phyloP scores from a whole-genome alignment of 2,797 vertebrate genomes.

The Rallus crepitans region DNA sequence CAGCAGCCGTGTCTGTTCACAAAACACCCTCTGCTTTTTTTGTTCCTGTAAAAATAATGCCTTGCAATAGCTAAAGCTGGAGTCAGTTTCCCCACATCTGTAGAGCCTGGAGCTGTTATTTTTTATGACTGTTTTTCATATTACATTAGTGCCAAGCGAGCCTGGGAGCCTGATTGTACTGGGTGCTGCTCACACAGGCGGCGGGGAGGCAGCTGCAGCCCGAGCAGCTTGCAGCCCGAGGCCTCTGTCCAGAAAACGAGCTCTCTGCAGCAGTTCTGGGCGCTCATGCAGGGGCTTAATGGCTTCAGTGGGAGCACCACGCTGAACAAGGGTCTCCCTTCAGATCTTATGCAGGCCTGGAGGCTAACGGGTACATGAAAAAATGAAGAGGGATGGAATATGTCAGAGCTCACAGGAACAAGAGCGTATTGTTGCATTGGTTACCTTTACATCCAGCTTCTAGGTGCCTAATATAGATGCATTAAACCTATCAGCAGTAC shows the following conservation, averaged over 20 bases:
- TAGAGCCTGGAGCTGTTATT: slow-evolving; percentile 2
- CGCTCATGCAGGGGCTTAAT: not conserved
- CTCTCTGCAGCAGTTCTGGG: not conserved
- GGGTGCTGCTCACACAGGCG: not conserved
- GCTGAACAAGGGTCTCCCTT: too few relatives aligned
- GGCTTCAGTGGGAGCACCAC: not conserved
- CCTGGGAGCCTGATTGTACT: not conserved
- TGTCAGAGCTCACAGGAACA: not conserved
- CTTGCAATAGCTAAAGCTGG: not conserved
- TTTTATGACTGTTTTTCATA: not conserved
- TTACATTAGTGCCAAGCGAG: not conserved
- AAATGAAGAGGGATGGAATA: not conserved
- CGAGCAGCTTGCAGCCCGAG: not conserved
- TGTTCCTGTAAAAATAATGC: not conserved
- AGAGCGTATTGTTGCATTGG: not conserved
- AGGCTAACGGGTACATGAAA: not conserved
- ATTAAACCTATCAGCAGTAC: not conserved
- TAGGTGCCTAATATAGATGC: not conserved
- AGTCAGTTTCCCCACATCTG: not conserved
- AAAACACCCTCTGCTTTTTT: not conserved
- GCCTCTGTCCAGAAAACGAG: not conserved
- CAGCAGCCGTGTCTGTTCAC: not conserved
- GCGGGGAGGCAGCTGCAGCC: not conserved
- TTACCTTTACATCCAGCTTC: not conserved
- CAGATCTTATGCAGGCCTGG: not conserved